Evolutionary conservation across 1,140 invertebrate species (phyloP).

Genomic region (Drosophila pallidifrons): DNA sequence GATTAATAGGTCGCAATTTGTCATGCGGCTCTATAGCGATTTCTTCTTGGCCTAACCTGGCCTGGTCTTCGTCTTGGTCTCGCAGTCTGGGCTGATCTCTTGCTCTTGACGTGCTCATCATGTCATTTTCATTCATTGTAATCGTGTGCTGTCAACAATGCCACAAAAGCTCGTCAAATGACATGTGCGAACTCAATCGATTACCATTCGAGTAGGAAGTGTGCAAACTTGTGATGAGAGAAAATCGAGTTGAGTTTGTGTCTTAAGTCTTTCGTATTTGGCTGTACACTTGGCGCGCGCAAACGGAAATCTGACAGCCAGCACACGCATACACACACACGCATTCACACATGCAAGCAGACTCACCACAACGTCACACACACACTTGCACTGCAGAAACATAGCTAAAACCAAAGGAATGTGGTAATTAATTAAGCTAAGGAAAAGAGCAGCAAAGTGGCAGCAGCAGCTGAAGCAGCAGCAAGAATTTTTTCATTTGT

Average conservation of each 20-base stretch:
- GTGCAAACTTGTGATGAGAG: constrained; percentile 57
- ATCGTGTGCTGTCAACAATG: constrained; percentile 78
- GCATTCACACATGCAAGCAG: not conserved
- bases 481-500: constrained; percentile 81
- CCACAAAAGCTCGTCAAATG: constrained; percentile 79
- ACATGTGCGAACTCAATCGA: constrained; percentile 82
- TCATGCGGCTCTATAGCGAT: constrained; percentile 60
- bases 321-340: constrained; percentile 23
- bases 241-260: constrained; percentile 62
- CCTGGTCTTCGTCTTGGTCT: constrained; percentile 36
- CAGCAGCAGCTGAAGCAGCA: constrained; percentile 49
- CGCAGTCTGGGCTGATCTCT: constrained; percentile 19
- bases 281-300: constrained; percentile 48
- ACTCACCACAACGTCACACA: not conserved
- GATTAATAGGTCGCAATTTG: constrained; percentile 80
- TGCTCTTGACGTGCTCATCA: constrained; percentile 68
- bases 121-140: constrained; percentile 76
- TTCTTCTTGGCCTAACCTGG: constrained; percentile 24
- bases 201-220: constrained; percentile 70
- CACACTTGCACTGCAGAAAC: constrained; percentile 12
- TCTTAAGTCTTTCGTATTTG: constrained; percentile 75
- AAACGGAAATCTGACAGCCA: constrained; percentile 50
- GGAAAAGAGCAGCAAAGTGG: constrained; percentile 50
- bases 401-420: constrained; percentile 60
- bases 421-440: constrained; percentile 78